These are phyloP conservation scores for Frieseomelitta varia DNA, from an alignment of 1,140 invertebrate species.

Conservation along the genomic window DNA sequence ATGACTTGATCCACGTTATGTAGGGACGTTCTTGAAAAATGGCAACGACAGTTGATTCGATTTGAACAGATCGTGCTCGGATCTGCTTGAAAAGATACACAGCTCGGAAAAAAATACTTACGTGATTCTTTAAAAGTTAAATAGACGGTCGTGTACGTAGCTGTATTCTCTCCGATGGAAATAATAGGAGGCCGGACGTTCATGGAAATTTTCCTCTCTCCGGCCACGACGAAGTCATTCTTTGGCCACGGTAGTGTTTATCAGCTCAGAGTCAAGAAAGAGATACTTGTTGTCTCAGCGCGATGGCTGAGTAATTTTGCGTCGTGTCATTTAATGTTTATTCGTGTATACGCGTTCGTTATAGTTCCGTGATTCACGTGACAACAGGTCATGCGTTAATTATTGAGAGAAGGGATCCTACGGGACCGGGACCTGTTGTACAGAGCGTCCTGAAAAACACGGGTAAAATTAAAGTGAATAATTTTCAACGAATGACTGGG, in stretches of 20 bases:
- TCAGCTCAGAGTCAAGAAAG: no score
- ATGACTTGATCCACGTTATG: not conserved
- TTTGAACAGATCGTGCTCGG: not conserved
- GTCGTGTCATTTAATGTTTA: conserved; percentile 13
- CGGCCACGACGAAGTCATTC: not conserved
- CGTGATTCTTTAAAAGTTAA: not conserved
- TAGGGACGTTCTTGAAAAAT: conserved; percentile 14
- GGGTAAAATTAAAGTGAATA: not conserved
- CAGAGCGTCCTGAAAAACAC: not conserved
- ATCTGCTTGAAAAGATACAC: not conserved
- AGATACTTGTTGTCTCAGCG: not conserved
- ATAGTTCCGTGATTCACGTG: not conserved
- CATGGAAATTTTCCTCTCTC: conserved; percentile 2
- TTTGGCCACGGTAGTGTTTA: no score
- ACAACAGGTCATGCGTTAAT: conserved; percentile 11
- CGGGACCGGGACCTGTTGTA: not conserved
- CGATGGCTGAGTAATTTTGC: not conserved
- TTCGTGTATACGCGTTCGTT: not conserved
- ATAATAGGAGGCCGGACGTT: not conserved
- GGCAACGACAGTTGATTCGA: not conserved
- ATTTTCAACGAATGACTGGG: not conserved
- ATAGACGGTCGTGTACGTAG: not conserved
- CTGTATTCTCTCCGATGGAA: not conserved
- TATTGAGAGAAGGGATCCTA: not conserved
- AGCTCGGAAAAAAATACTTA: not conserved